Evolutionary conservation across 1,140 invertebrate genomes (phyloP).

Genomic region (Schlechtendalia chinensis): DNA sequence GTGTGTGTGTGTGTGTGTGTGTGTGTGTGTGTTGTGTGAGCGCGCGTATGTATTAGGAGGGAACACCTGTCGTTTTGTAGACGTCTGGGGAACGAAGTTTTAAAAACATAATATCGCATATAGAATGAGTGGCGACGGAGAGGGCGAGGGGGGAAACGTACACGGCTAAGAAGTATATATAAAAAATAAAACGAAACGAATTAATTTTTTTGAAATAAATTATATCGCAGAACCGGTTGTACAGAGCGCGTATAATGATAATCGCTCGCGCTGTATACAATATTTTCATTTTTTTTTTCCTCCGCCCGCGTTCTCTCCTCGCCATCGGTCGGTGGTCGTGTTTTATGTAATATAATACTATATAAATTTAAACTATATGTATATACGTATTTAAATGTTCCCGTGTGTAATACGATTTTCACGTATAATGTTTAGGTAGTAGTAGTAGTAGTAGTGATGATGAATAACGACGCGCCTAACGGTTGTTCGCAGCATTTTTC

Average conservation of each 20-base stretch:
- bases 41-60: slow-evolving; percentile 20
- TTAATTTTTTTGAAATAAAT: slow-evolving; percentile 44
- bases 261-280: slow-evolving; percentile 20
- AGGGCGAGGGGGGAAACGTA: not conserved
- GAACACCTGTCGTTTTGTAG: slow-evolving; percentile 39
- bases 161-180: not conserved
- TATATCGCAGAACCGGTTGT: slow-evolving; percentile 44
- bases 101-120: slow-evolving; percentile 37
- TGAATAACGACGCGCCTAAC: no score
- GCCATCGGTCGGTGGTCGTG: no score
- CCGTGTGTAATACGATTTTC: no score
- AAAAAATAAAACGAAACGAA: slow-evolving; percentile 28
- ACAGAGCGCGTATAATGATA: not conserved
- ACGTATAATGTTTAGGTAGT: no score
- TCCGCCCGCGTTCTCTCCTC: no score
- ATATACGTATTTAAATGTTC: no score
- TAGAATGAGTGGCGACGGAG: slow-evolving; percentile 15
- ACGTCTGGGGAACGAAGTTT: slow-evolving; percentile 39
- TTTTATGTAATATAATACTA: not conserved
- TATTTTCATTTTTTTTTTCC: not conserved
- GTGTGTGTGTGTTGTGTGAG: not conserved
- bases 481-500: no score
- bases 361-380: not conserved
- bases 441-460: no score
- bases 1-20: not conserved